A percentile compares a stretch with the other conserved stretches of the same genome.
These are phyloP conservation scores for Eulemur coronatus DNA, from an alignment of 2,797 vertebrate species.

Conservation along the genomic window DNA sequence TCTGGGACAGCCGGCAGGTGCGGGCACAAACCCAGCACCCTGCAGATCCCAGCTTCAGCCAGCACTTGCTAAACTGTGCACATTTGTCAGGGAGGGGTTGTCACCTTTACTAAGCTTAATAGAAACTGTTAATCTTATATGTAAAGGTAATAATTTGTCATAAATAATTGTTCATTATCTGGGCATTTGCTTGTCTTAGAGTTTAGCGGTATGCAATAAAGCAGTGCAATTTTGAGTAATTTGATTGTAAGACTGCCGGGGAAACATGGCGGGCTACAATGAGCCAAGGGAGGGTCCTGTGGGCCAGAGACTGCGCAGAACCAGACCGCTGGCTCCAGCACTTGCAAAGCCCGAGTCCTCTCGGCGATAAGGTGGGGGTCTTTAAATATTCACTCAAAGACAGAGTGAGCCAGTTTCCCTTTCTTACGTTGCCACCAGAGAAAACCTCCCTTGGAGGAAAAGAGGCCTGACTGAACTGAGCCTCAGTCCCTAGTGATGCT, in stretches of 20 bases:
- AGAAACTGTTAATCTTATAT: constrained; percentile 89
- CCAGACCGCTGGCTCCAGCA: constrained; percentile 4
- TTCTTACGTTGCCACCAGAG: not conserved
- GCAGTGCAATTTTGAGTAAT: constrained; percentile 79
- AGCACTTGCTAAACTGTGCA: accelerated
- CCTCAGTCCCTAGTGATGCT: not conserved
- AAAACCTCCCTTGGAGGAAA: not conserved
- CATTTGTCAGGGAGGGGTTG: constrained; percentile 34
- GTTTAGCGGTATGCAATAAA: constrained; percentile 81
- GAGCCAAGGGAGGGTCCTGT: constrained; percentile 53
- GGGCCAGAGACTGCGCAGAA: not conserved
- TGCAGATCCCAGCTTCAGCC: not conserved
- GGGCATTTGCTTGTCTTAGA: constrained; percentile 83
- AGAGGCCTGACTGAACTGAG: not conserved
- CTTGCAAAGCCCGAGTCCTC: constrained; percentile 40
- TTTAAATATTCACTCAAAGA: not conserved
- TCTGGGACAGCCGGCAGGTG: not conserved
- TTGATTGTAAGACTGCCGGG: constrained; percentile 65
- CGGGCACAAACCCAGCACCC: accelerated
- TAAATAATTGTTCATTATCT: constrained; percentile 92
- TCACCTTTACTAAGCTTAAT: constrained; percentile 83
- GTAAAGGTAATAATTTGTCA: constrained; percentile 90
- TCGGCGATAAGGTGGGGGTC: not conserved
- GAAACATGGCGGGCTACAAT: constrained; percentile 66
- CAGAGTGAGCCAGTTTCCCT: not conserved